Percentiles rank a stretch among this genome's conserved stretches.
phyloP scores from a whole-genome alignment of 2,113 vertebrate genomes.

The Lota lota region DNA sequence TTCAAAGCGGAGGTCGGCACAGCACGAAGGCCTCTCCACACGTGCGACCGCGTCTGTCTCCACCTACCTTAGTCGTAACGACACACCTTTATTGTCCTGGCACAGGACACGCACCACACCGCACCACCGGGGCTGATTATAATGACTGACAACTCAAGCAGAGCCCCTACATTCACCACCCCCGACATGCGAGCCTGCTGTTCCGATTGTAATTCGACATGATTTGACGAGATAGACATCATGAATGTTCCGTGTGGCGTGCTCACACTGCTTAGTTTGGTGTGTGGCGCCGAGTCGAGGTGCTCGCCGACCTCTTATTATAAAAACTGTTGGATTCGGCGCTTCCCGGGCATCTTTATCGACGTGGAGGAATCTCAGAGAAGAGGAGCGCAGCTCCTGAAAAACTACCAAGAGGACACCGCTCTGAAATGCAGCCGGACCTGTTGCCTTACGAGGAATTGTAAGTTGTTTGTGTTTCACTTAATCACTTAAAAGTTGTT shows the following conservation, averaged over 20 bases:
- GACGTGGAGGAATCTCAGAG: slow-evolving; percentile 81
- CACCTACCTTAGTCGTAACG: no score
- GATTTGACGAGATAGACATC: slow-evolving; percentile 48
- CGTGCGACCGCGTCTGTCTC: no score
- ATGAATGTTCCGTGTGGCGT: slow-evolving; percentile 73
- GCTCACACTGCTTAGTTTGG: slow-evolving; percentile 69
- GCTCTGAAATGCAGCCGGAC: slow-evolving; percentile 82
- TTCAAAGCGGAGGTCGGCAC: no score
- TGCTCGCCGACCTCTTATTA: slow-evolving; percentile 85
- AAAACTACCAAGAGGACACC: slow-evolving; percentile 74
- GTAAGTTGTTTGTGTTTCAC: slow-evolving; percentile 35
- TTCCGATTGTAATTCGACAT: slow-evolving; percentile 22
- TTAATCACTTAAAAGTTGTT: no score
- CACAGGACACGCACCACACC: no score
- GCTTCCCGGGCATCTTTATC: slow-evolving; percentile 82
- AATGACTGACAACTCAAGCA: slow-evolving; percentile 5
- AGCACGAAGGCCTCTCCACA: no score
- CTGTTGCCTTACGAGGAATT: slow-evolving; percentile 82
- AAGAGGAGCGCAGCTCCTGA: slow-evolving; percentile 82
- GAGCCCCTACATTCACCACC: background rate
- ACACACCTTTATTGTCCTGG: no score
- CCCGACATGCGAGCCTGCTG: slow-evolving; percentile 17
- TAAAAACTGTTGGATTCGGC: slow-evolving; percentile 91
- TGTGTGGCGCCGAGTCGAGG: slow-evolving; percentile 48
- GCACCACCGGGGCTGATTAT: background rate